Conservation (phyloP, 2,888 invertebrate species). For the Sipha maydis region DNA sequence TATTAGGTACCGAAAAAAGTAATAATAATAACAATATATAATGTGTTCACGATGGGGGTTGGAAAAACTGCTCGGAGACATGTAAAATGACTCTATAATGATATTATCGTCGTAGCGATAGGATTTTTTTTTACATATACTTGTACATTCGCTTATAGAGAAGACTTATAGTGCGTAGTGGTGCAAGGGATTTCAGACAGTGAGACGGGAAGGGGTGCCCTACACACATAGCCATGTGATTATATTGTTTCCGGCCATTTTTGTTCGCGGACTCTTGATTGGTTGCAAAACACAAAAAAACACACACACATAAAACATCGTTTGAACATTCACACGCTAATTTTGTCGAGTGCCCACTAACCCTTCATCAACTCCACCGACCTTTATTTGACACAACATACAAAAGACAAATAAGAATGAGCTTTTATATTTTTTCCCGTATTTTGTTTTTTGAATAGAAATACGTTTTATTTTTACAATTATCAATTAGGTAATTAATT, state of each 20-base stretch:
- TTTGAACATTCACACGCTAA: constrained; percentile 33
- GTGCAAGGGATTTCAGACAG: background rate
- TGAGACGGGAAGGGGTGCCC: background rate
- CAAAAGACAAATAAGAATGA: constrained; percentile 18
- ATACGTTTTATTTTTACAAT: background rate
- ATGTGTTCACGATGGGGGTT: background rate
- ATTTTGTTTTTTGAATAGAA: background rate
- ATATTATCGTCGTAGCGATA: constrained; percentile 32
- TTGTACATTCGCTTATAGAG: background rate
- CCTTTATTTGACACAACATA: background rate
- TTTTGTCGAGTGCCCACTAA: constrained; percentile 26
- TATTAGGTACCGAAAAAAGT: constrained; percentile 24
- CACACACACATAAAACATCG: constrained; percentile 1
- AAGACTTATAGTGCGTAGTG: background rate
- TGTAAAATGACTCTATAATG: constrained; percentile 46
- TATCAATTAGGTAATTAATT: background rate
- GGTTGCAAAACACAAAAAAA: constrained; percentile 35
- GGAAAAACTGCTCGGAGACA: constrained; percentile 47
- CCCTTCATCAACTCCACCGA: background rate
- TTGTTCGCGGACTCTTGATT: constrained; percentile 50
- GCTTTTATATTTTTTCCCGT: background rate
- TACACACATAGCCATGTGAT: constrained; percentile 27
- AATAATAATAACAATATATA: constrained; percentile 27
- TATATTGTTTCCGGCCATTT: constrained; percentile 58
- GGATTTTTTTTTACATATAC: constrained; percentile 24